Evolutionary conservation across 1,140 invertebrate genomes (phyloP), one percentile per base, ranked within the genome.

Genomic region (Conopomorpha cramerella): DNA sequence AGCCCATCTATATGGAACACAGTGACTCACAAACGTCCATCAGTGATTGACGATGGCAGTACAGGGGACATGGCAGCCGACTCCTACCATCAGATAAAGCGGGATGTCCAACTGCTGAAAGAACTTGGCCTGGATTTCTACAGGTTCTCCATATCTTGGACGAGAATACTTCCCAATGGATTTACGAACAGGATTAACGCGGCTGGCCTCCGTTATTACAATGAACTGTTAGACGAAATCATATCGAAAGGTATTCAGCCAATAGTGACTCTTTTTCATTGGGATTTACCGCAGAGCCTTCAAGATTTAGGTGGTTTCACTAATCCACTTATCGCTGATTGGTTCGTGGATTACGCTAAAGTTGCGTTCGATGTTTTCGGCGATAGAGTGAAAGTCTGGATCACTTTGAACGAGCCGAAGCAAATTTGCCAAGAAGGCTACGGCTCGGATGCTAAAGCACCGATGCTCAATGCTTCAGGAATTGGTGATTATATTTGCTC

Each of bases 391-490:
- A 82, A 81, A 34, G 30, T 72, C 30, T 90, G 86, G 84, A 81
- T 83, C 0, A 89, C 88, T 0, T 79, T 89, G 18, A 88, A 88
- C 49, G 86, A 89, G 51, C 85, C 86, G 0, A 79, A 78, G 49
- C 77, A 83, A 29, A 68, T 83, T 3, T 85, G 83, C 37, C 60
- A 77, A 19, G 59, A 67, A 33, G 82, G 81, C 2, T 87, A 87
- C 46, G 78, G 80, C 2, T 55, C 62, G 1, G 67, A 66, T 30
- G 46, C 50, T 8, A 76, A 79, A 52, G 80, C 81, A 0, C 81
- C 81, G 0, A 55, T 71, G 1, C 51, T 76, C 10, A 77, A 80
- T 34, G 63, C 70, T 38, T 60, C 71, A 0, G 81, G 81, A 2
- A 65, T 80, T 16, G 79, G 55, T 0, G 71, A 79, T n/a, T 84